A percentile compares a stretch with the other conserved stretches of the same genome.
These are phyloP conservation scores for Recurvirostra avosetta DNA, from an alignment of 2,113 vertebrate species.

Conservation along the genomic window DNA sequence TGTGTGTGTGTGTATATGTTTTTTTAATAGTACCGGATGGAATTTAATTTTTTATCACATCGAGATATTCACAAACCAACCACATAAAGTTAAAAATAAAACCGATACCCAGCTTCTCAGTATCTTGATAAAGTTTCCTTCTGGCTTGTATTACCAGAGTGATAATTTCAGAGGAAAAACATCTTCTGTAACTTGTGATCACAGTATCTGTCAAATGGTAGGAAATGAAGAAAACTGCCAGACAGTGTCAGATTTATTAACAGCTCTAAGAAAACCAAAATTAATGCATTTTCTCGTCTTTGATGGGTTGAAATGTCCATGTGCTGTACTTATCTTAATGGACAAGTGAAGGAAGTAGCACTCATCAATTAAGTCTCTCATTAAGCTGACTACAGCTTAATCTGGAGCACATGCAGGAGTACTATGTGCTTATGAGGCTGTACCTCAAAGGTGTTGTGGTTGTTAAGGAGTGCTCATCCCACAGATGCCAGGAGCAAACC, in stretches of 20 bases:
- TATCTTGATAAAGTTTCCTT: slow-evolving; percentile 72
- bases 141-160: slow-evolving; percentile 69
- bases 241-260: slow-evolving; percentile 79
- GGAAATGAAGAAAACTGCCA: slow-evolving; percentile 78
- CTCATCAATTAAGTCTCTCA: slow-evolving; percentile 70
- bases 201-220: slow-evolving; percentile 72
- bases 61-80: slow-evolving; percentile 19
- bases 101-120: slow-evolving; percentile 28
- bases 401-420: slow-evolving; percentile 13
- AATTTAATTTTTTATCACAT: slow-evolving; percentile 19
- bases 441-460: background rate
- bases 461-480: background rate
- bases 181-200: slow-evolving; percentile 75
- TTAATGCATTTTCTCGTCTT: slow-evolving; percentile 74
- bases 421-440: background rate
- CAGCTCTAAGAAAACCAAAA: slow-evolving; percentile 68
- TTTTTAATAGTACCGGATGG: slow-evolving; percentile 47
- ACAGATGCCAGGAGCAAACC: background rate
- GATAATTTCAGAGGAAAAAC: slow-evolving; percentile 73
- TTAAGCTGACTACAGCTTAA: slow-evolving; percentile 57
- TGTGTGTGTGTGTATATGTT: background rate
- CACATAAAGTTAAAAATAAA: slow-evolving; percentile 59
- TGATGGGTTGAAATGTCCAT: slow-evolving; percentile 67
- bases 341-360: slow-evolving; percentile 63
- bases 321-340: slow-evolving; percentile 73